These are phyloP conservation scores for Tenthredo livida DNA, from an alignment of 2,888 invertebrate genomes.

Conservation along the genomic window DNA sequence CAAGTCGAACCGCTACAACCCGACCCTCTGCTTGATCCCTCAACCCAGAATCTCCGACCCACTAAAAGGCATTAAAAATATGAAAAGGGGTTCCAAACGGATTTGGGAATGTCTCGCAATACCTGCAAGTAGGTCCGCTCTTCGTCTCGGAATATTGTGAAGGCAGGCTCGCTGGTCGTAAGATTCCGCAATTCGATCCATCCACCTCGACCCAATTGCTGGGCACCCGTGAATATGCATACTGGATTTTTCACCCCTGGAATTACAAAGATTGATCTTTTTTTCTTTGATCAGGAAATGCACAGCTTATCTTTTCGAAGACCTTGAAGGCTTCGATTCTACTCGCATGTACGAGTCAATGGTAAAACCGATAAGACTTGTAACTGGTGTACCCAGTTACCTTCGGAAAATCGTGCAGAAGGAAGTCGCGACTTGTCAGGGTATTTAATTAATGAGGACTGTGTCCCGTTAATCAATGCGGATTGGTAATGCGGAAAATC, in stretches of 20 bases:
- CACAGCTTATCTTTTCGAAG: too few relatives aligned
- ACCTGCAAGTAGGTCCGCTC: conserved; percentile 91
- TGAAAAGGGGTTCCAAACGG: not conserved
- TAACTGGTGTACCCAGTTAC: not conserved
- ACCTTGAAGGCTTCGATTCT: not conserved
- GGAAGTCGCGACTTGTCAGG: conserved; percentile 1
- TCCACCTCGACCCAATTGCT: conserved; percentile 88
- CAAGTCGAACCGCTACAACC: conserved; percentile 88
- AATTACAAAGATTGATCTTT: not conserved
- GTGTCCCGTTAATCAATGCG: conserved; percentile 27
- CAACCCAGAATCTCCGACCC: conserved; percentile 90
- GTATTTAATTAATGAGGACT: conserved; percentile 36
- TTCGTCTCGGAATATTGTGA: conserved; percentile 89
- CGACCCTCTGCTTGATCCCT: conserved; percentile 89
- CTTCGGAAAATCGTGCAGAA: not conserved
- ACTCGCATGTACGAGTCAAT: not conserved
- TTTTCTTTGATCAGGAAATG: not conserved
- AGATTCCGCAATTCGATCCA: conserved; percentile 91
- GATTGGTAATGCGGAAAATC: not conserved
- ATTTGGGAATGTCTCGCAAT: conserved; percentile 55
- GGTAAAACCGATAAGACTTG: not conserved
- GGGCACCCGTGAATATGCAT: conserved; percentile 92
- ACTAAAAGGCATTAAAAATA: conserved; percentile 80
- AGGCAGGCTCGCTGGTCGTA: conserved; percentile 88
- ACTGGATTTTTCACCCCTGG: conserved; percentile 89